These are phyloP conservation scores for Albula glossodonta DNA, from an alignment of 2,113 vertebrate genomes.

Conservation along the genomic window DNA sequence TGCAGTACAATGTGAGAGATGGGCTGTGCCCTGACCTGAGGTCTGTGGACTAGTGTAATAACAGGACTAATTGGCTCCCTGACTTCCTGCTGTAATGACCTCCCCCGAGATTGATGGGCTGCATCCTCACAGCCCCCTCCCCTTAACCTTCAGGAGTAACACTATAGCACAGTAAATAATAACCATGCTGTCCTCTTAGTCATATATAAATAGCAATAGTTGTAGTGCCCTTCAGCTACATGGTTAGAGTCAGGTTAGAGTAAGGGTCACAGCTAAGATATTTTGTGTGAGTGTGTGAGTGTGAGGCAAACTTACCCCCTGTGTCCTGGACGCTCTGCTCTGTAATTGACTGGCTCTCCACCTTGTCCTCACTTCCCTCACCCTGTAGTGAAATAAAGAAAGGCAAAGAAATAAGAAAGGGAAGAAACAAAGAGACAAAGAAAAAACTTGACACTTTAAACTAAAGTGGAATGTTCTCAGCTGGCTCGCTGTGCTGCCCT, in stretches of 20 bases:
- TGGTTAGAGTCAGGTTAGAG: neutral
- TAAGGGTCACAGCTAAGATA: neutral
- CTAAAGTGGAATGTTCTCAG: too few relatives aligned
- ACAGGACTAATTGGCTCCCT: neutral
- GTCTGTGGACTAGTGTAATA: neutral
- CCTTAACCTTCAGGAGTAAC: conserved; percentile 47
- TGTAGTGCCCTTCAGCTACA: neutral
- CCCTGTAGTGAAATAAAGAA: conserved; percentile 59
- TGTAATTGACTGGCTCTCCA: conserved; percentile 63
- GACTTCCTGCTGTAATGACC: neutral
- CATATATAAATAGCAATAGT: neutral
- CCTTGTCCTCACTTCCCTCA: conserved; percentile 74
- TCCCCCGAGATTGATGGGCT: conserved; percentile 24
- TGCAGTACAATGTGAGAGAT: neutral
- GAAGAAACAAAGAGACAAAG: conserved; percentile 23
- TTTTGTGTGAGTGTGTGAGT: neutral
- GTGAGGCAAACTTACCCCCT: neutral
- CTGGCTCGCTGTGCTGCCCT: too few relatives aligned
- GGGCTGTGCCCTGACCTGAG: neutral
- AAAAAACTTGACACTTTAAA: neutral
- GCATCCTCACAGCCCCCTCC: conserved; percentile 47
- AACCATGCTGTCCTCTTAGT: neutral
- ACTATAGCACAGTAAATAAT: neutral
- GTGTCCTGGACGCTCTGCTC: conserved; percentile 33
- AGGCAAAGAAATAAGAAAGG: neutral